Conservation (phyloP, 2,797 vertebrate genomes). For the Sebastes reedi region DNA sequence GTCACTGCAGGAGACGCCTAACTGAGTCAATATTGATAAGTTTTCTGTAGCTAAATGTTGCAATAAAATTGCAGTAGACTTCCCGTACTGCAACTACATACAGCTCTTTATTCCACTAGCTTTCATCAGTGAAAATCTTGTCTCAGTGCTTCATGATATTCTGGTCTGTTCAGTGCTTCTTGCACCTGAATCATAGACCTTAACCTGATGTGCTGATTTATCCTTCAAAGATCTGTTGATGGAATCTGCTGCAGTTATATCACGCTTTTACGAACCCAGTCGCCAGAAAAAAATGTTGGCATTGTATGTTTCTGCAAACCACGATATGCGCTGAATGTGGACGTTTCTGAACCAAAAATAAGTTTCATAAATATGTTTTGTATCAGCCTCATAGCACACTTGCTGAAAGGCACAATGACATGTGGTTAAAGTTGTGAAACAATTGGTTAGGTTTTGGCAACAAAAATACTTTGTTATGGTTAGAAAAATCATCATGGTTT, state of each 20-base stretch:
- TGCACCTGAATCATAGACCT: neutral
- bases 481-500: no score
- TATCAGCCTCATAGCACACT: no score
- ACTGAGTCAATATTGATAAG: neutral
- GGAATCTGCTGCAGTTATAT: neutral
- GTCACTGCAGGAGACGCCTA: neutral
- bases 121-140: neutral
- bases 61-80: neutral
- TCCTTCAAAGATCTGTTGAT: neutral
- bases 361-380: no score
- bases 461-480: no score
- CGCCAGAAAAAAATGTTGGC: no score
- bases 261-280: neutral
- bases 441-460: no score
- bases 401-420: no score
- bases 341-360: no score
- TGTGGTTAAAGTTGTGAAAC: no score
- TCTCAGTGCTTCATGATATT: neutral
- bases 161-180: neutral
- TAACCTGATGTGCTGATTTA: neutral
- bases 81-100: neutral
- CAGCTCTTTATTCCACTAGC: neutral
- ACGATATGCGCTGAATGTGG: accelerated
- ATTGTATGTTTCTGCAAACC: neutral
- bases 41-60: neutral